Evolutionary conservation across 1,140 invertebrate genomes (phyloP).

Genomic region (Plectrocnemia conspersa): DNA sequence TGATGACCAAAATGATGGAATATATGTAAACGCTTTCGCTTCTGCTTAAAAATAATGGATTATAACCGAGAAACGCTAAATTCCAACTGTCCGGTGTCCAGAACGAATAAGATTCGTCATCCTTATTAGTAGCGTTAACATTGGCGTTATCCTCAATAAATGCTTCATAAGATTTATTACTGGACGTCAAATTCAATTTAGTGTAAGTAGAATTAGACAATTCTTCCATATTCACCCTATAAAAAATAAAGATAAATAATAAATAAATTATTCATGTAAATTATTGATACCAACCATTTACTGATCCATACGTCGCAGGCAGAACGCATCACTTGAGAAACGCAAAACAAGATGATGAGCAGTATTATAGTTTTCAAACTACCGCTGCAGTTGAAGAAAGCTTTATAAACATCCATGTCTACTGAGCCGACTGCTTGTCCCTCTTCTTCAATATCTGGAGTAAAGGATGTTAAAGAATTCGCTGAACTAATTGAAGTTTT

Average conservation of each 20-base stretch:
- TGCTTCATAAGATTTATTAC: background rate
- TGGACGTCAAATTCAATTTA: background rate
- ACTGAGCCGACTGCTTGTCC: conserved; percentile 44
- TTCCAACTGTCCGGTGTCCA: conserved; percentile 6
- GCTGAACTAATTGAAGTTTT: conserved; percentile 15
- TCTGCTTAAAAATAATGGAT: conserved; percentile 41
- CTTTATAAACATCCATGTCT: conserved; percentile 46
- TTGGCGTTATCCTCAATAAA: background rate
- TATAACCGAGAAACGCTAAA: conserved; percentile 13
- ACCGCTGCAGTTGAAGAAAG: conserved; percentile 55
- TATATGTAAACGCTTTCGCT: conserved; percentile 57
- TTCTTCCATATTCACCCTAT: conserved; percentile 52
- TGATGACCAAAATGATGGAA: conserved; percentile 49
- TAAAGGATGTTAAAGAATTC: conserved; percentile 3
- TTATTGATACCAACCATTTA: conserved; percentile 40
- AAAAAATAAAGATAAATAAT: conserved; percentile 26
- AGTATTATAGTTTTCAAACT: conserved; percentile 46
- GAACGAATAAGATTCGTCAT: background rate
- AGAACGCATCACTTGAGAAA: conserved; percentile 47
- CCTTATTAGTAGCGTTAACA: background rate
- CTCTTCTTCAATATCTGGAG: conserved; percentile 35
- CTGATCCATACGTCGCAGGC: conserved; percentile 46
- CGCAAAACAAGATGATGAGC: conserved; percentile 46
- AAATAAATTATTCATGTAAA: background rate
- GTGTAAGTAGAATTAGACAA: background rate